Evolutionary conservation across 2,113 vertebrate genomes (phyloP).

Genomic region (Rhegmatorhina hoffmannsi): DNA sequence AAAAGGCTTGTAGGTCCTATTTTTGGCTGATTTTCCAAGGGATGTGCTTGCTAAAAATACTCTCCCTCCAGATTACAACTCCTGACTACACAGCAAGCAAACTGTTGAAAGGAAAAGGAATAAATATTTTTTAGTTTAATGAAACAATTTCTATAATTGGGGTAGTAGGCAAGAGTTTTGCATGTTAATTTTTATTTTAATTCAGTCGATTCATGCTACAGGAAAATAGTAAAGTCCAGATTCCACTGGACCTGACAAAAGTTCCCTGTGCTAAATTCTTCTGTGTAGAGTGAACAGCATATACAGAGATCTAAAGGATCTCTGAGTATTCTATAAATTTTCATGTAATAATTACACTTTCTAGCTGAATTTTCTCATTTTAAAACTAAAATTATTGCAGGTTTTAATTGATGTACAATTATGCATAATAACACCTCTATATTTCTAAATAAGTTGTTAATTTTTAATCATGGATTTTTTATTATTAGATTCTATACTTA

Average conservation of each 20-base stretch:
- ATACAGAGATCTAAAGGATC: background rate
- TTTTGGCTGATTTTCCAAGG: conserved; percentile 42
- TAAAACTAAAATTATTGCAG: background rate
- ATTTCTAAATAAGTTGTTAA: background rate
- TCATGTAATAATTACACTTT: background rate
- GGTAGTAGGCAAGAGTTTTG: background rate
- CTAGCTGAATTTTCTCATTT: background rate
- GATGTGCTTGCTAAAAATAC: conserved; percentile 39
- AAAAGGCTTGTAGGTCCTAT: background rate
- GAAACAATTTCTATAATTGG: background rate
- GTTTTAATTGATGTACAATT: background rate
- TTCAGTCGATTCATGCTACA: background rate
- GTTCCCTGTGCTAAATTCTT: background rate
- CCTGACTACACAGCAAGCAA: background rate
- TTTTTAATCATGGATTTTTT: background rate
- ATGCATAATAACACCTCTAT: background rate
- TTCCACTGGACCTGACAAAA: background rate
- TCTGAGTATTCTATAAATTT: background rate
- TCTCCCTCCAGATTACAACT: background rate
- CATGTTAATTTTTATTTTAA: background rate
- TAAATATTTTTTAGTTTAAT: background rate
- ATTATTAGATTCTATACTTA: background rate
- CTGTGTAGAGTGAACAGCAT: background rate
- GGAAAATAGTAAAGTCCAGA: background rate
- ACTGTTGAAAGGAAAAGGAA: background rate